phyloP scores from a whole-genome alignment of 2,113 vertebrate species.

The Brienomyrus longianalis region DNA sequence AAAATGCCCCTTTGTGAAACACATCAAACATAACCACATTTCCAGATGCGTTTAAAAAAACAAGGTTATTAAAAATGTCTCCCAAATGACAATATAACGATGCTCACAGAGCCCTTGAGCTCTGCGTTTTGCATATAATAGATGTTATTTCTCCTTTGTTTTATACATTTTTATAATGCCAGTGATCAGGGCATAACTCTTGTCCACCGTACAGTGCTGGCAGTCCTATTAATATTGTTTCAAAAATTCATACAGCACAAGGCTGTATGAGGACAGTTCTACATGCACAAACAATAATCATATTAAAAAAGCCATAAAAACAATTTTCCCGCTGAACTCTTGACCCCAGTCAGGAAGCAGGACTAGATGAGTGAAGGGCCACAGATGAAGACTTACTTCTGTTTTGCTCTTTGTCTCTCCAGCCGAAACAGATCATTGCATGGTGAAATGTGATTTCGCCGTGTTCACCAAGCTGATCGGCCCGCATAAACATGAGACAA shows the following conservation, averaged over 20 bases:
- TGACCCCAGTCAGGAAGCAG: background rate
- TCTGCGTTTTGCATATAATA: background rate
- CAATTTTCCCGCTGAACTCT: background rate
- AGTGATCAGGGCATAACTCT: background rate
- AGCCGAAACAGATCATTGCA: background rate
- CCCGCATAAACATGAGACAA: slow-evolving; percentile 4
- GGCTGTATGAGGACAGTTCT: background rate
- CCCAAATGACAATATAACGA: background rate
- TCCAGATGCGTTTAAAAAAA: background rate
- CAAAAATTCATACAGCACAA: background rate
- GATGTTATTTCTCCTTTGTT: background rate
- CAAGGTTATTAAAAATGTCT: background rate
- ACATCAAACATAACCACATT: slow-evolving; percentile 1
- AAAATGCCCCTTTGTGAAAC: background rate
- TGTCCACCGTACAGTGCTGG: background rate
- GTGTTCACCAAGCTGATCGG: background rate
- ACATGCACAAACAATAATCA: background rate
- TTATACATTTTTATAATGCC: background rate
- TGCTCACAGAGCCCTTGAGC: background rate
- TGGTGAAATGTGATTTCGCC: background rate
- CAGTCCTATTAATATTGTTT: background rate
- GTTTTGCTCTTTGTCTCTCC: background rate
- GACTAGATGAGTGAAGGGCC: background rate
- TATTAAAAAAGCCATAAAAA: background rate
- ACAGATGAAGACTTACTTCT: background rate